Base-by-base conservation (phyloP, 2,113 vertebrate species). In the Perca flavescens region DNA sequence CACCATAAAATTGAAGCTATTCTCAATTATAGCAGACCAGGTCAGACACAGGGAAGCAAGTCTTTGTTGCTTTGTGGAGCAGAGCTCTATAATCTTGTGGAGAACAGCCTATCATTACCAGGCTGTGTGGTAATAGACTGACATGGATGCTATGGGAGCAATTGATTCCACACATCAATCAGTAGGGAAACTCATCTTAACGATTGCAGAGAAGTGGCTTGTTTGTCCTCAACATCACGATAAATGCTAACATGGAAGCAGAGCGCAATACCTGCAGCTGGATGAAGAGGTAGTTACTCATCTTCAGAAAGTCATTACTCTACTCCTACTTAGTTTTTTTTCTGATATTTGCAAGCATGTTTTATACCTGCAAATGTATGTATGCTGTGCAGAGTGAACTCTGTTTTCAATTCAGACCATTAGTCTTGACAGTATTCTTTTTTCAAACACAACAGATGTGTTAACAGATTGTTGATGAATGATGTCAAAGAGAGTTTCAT, bases 111-210 rank as follows among this genome's bases (percentile, higher is more conserved):
- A 92, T 95, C 94, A 95, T 96, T 96, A 95, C 92, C 93, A 90
- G 85, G 79, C 91, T 85, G 80, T 84, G 87, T 75, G 79, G 94
- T 94, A 95, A 95, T 95, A 93, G 94, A 94, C 90, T 95, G 94
- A 96, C 95, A 95, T 91, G 90, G 95, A 95, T 95, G 94, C 94
- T 90, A 95, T 94, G 88, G 91, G 94, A 95, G 92, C 94, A 95
- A 95, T 95, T 95, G 95, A 94, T 95, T 95, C 93, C 90, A 91
- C 93, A 91, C 94, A 95, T 94, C 95, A 95, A 95, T 95, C 94
- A 96, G 92, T 79, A 74, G 86, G 86, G 79, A 88, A 90, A 92
- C 89, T 89, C 86, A 87, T 87, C 92, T 91, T 93, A 94, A 94
- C 90, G 88, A 95, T 94, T 85, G 93, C 83, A 43, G 74, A 93